Conservation (phyloP, 2,113 vertebrate genomes). For the Rhagologus leucostigma region DNA sequence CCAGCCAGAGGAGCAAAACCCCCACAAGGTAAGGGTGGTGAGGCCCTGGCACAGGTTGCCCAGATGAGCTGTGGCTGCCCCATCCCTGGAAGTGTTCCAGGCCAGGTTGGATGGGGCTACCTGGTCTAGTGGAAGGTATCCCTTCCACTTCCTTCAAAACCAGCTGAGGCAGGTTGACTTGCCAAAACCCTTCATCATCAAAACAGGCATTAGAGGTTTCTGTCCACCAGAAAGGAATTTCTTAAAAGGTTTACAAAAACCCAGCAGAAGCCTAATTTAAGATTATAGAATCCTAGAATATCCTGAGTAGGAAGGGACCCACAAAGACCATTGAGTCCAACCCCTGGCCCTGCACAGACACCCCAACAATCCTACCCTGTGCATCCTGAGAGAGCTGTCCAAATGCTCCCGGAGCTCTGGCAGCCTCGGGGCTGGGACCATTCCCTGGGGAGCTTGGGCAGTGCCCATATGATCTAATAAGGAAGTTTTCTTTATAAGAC, state of each 20-base stretch:
- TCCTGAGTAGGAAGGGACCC: background rate
- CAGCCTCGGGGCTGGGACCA: background rate
- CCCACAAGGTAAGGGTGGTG: background rate
- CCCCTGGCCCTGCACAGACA: rapidly evolving
- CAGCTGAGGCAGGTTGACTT: background rate
- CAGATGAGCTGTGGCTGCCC: background rate
- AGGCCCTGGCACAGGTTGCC: background rate
- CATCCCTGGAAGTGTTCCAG: background rate
- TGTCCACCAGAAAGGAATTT: background rate
- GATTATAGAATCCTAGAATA: background rate
- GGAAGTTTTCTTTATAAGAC: background rate
- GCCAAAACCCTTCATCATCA: background rate
- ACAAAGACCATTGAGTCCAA: rapidly evolving
- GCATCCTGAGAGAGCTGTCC: rapidly evolving
- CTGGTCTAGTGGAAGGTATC: background rate
- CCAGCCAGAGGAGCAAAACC: background rate
- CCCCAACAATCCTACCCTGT: background rate
- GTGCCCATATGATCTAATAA: background rate
- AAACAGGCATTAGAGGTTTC: background rate
- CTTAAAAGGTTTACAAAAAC: background rate
- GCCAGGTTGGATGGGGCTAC: background rate
- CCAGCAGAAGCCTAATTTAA: background rate
- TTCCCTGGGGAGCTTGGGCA: background rate
- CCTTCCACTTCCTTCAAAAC: background rate
- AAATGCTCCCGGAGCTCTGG: background rate